Conservation (phyloP, 1,140 invertebrate species). For the Leguminivora glycinivorella region DNA sequence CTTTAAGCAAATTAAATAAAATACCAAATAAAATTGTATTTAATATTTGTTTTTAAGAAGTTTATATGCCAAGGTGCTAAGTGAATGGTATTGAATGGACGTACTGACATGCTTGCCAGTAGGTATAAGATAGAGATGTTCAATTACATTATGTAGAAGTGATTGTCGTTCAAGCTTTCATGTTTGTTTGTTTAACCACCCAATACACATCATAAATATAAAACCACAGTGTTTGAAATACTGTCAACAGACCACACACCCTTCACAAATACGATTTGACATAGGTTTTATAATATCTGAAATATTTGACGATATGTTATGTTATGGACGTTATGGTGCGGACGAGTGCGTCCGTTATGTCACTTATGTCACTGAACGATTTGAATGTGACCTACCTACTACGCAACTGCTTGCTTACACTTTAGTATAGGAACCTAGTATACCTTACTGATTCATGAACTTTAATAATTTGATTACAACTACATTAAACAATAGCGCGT, state of each 20-base stretch:
- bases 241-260: neutral
- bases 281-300: neutral
- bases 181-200: neutral
- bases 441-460: no score
- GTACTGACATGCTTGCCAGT: no score
- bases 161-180: no score
- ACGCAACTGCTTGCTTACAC: neutral
- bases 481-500: no score
- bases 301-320: conserved; percentile 13
- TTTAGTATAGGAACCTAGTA: neutral
- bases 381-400: neutral
- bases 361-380: conserved; percentile 20
- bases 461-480: no score
- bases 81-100: no score
- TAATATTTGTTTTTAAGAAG: no score
- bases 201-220: neutral
- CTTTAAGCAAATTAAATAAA: no score
- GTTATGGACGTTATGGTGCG: conserved; percentile 2
- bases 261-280: conserved; percentile 1
- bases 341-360: conserved; percentile 4
- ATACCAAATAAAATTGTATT: no score
- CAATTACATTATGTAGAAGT: no score
- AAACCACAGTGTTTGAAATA: neutral
- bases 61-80: no score
- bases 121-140: no score